These are phyloP conservation scores for Hermodice carunculata DNA, from an alignment of 2,888 invertebrate genomes.

Conservation along the genomic window DNA sequence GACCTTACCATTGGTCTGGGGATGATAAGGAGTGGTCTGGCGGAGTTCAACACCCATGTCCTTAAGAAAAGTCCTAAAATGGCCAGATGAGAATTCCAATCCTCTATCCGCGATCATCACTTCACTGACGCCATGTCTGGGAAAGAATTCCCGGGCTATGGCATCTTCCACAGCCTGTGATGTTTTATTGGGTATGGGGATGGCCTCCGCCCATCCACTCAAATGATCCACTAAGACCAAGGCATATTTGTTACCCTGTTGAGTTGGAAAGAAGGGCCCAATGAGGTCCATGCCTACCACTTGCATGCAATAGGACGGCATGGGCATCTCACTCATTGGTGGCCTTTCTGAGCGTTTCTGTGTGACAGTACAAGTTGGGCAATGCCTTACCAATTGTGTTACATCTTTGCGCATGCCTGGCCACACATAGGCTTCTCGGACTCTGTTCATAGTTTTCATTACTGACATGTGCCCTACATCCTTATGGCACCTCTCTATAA, in stretches of 20 bases:
- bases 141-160: background rate
- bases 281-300: background rate
- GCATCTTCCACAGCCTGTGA: background rate
- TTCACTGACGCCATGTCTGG: background rate
- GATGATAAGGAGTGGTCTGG: background rate
- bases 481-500: too few relatives aligned
- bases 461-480: too few relatives aligned
- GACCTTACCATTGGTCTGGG: background rate
- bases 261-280: background rate
- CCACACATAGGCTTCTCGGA: too few relatives aligned
- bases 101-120: background rate
- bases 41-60: background rate
- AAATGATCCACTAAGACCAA: background rate
- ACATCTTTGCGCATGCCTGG: too few relatives aligned
- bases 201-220: background rate
- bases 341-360: too few relatives aligned
- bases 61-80: background rate
- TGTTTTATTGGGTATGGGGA: background rate
- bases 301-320: background rate
- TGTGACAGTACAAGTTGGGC: too few relatives aligned
- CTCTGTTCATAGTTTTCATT: too few relatives aligned
- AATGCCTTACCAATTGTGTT: too few relatives aligned
- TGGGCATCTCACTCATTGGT: background rate
- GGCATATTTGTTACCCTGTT: background rate
- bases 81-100: background rate